Evolutionary conservation across 2,113 vertebrate species (phyloP).

Genomic region (Hucho hucho): DNA sequence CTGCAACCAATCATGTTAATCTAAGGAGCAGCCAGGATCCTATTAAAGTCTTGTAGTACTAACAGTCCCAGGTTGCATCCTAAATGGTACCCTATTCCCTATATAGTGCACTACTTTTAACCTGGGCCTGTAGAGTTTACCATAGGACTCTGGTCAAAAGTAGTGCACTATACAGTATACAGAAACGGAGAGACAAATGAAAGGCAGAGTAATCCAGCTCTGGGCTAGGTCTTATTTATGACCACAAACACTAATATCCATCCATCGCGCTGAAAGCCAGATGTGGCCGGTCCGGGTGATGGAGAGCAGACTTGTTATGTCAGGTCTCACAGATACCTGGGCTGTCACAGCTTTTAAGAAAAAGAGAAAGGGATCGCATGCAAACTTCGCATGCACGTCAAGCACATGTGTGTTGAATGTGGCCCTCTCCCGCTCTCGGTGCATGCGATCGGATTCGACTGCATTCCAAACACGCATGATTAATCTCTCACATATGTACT

Average conservation of each 20-base stretch:
- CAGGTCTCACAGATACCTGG: conserved; percentile 40
- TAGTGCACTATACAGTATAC: too few relatives aligned
- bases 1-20: conserved; percentile 7
- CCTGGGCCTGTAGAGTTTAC: too few relatives aligned
- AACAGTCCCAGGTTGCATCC: not conserved
- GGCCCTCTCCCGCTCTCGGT: conserved; percentile 1
- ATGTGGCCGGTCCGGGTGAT: conserved; percentile 51
- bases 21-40: not conserved
- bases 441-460: conserved; percentile 14
- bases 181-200: too few relatives aligned
- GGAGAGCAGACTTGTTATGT: conserved; percentile 54
- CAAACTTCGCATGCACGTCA: conserved; percentile 33
- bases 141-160: too few relatives aligned
- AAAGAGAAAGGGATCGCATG: conserved; percentile 24
- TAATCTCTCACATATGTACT: conserved; percentile 18
- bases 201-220: too few relatives aligned
- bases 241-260: conserved; percentile 35
- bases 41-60: conserved; percentile 15
- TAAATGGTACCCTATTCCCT: too few relatives aligned
- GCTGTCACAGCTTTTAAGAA: conserved; percentile 37
- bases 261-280: conserved; percentile 45
- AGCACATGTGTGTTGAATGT: conserved; percentile 51
- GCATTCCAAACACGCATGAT: conserved; percentile 26
- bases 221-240: conserved; percentile 10
- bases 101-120: too few relatives aligned